Percentiles rank a stretch among this genome's conserved stretches.
Evolutionary conservation across 2,888 invertebrate genomes (phyloP).

Genomic region (Cryptus armator): DNA sequence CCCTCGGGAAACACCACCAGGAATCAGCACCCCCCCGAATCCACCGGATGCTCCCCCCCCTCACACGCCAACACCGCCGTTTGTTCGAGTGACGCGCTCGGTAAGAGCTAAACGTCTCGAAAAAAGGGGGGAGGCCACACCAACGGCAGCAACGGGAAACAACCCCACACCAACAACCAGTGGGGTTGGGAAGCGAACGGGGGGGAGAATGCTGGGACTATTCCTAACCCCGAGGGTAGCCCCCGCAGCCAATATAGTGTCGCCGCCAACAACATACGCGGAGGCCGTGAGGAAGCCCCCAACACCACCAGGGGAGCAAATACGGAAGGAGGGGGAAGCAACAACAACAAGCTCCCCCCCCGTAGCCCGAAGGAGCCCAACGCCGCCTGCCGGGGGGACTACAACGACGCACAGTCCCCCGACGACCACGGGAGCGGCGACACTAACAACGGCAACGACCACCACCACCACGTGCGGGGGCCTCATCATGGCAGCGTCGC

Average conservation of each 20-base stretch:
- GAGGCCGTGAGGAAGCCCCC: not conserved
- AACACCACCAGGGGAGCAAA: not conserved
- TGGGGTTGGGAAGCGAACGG: not conserved
- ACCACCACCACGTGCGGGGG: not conserved
- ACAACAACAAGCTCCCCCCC: not conserved
- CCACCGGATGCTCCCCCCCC: not conserved
- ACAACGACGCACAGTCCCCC: not conserved
- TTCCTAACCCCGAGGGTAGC: not conserved
- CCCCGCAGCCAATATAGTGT: not conserved
- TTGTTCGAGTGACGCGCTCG: not conserved
- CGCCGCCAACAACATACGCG: not conserved
- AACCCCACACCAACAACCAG: not conserved
- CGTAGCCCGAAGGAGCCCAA: not conserved
- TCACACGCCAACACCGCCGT: not conserved
- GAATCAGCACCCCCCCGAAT: not conserved
- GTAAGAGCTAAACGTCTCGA: not conserved
- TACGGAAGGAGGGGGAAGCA: too few relatives aligned
- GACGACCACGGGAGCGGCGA: not conserved
- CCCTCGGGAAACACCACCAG: not conserved
- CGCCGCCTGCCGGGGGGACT: not conserved
- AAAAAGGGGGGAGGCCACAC: not conserved
- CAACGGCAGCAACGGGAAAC: not conserved
- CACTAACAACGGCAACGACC: not conserved
- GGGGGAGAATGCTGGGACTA: not conserved
- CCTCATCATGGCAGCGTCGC: not conserved